phyloP scores from a whole-genome alignment of 1,140 invertebrate genomes.

The Drosophila pachea region DNA sequence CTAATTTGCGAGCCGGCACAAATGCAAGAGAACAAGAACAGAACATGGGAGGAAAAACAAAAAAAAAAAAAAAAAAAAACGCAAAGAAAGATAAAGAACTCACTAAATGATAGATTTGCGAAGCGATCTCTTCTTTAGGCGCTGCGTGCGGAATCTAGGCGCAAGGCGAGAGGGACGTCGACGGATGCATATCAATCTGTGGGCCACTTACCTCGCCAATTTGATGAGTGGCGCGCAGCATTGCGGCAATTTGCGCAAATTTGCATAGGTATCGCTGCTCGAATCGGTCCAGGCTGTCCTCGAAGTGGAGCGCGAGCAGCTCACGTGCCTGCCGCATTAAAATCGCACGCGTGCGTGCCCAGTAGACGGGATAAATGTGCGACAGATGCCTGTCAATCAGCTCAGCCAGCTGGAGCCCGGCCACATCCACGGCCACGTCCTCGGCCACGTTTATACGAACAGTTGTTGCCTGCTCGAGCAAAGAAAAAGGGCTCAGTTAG shows the following conservation, averaged over 20 bases:
- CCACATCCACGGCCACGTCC: conserved; percentile 25
- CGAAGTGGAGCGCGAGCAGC: conserved; percentile 83
- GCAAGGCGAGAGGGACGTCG: not conserved
- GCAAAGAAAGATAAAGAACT: not conserved
- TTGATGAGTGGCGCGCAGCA: conserved; percentile 78
- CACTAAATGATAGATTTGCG: conserved; percentile 44
- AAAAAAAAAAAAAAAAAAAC: not conserved
- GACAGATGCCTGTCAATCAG: conserved; percentile 83
- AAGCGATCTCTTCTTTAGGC: conserved; percentile 7
- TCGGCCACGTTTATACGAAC: not conserved
- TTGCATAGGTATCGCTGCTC: conserved; percentile 83
- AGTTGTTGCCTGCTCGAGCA: conserved; percentile 20
- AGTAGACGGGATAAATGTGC: conserved; percentile 81
- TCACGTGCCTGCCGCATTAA: conserved; percentile 84
- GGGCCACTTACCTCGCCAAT: conserved; percentile 75
- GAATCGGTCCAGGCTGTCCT: conserved; percentile 83
- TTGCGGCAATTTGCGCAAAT: conserved; percentile 81
- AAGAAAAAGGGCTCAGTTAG: conserved; percentile 28
- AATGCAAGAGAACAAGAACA: not conserved
- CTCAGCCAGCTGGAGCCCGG: conserved; percentile 47
- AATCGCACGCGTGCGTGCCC: conserved; percentile 81
- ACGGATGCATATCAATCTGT: not conserved
- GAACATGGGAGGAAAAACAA: not conserved
- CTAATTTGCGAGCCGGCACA: conserved; percentile 40
- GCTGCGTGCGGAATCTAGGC: not conserved